Evolutionary conservation across 2,888 invertebrate species (phyloP).

Genomic region (Trissolcus japonicus): DNA sequence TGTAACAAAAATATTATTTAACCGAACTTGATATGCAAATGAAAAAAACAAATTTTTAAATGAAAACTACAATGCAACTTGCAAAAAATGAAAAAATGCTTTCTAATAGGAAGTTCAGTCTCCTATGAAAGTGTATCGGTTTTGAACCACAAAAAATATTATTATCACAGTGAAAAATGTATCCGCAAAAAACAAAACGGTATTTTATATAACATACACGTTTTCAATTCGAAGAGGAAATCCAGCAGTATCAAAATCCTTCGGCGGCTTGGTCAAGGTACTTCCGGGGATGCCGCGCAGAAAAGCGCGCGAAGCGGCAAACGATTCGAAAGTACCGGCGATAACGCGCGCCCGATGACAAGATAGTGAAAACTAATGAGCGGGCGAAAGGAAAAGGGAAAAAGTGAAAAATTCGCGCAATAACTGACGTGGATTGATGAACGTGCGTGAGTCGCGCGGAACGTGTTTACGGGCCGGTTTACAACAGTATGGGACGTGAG

Average conservation of each 20-base stretch:
- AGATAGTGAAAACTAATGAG: not conserved
- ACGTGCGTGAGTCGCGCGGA: conserved; percentile 48
- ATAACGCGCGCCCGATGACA: not conserved
- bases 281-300: conserved; percentile 4
- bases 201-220: no score
- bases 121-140: no score
- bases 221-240: no score
- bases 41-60: no score
- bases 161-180: no score
- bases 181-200: no score
- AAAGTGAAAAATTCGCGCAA: conserved; percentile 9
- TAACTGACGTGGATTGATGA: conserved; percentile 26
- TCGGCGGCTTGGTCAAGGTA: not conserved
- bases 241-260: not conserved
- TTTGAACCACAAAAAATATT: no score
- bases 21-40: no score
- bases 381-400: not conserved
- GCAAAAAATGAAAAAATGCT: no score
- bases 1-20: no score
- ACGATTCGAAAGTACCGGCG: conserved; percentile 11
- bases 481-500: conserved; percentile 70
- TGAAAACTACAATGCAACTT: no score
- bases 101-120: no score
- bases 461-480: conserved; percentile 62
- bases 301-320: conserved; percentile 31